Evolutionary conservation across 2,888 invertebrate genomes (phyloP).

Genomic region (Hydriomena furcata): DNA sequence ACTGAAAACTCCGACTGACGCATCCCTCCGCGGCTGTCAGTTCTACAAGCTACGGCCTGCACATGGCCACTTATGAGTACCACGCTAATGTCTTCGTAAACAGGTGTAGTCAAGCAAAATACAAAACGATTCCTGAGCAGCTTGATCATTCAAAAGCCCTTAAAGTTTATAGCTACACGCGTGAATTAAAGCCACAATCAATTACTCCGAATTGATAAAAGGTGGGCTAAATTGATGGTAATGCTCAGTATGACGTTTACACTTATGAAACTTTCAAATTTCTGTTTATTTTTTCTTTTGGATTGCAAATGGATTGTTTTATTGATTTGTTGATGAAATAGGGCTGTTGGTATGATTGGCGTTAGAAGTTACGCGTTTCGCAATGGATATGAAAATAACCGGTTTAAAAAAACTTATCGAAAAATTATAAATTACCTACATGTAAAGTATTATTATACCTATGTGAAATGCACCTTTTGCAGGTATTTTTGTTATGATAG

Average conservation of each 20-base stretch:
- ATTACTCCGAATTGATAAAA: constrained; percentile 22
- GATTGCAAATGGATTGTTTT: constrained; percentile 10
- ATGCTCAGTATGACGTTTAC: constrained; percentile 1
- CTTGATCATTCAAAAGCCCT: constrained; percentile 15
- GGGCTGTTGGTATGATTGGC: neutral
- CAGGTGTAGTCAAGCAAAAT: constrained; percentile 4
- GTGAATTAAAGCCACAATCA: constrained; percentile 19
- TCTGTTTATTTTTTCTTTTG: constrained; percentile 5
- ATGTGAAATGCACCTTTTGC: no score
- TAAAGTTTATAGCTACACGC: constrained; percentile 12
- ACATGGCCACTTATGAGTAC: no score
- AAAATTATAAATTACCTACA: no score
- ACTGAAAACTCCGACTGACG: no score
- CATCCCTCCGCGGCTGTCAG: no score
- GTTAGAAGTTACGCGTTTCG: neutral
- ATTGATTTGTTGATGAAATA: constrained; percentile 5
- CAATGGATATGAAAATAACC: no score
- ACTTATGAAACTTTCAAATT: constrained; percentile 9
- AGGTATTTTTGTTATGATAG: no score
- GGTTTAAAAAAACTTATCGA: no score
- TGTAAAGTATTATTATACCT: no score
- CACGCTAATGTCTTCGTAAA: no score
- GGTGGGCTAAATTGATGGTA: constrained; percentile 12
- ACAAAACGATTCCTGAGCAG: neutral
- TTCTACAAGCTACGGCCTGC: no score